Conservation (phyloP, 2,888 invertebrate genomes). For the Metopia argyrocephala region DNA sequence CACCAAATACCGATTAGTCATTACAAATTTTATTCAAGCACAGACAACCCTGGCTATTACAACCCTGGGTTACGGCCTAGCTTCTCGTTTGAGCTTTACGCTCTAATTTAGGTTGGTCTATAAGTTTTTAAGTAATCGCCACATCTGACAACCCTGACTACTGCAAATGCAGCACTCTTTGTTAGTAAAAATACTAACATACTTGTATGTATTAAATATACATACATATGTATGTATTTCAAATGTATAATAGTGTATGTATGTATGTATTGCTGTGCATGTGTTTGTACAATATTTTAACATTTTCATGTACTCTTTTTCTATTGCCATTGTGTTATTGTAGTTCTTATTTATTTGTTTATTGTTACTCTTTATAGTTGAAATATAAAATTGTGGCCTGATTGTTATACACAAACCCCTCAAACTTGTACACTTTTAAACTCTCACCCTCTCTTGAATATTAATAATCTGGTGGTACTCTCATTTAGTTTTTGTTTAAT, state of each 20-base stretch:
- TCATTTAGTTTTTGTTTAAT: background rate
- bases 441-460: background rate
- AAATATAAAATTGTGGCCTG: constrained; percentile 39
- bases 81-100: too few relatives aligned
- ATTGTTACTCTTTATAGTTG: constrained; percentile 55
- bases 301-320: constrained; percentile 40
- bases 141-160: too few relatives aligned
- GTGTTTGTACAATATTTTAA: constrained; percentile 20
- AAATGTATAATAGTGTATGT: background rate
- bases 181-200: background rate
- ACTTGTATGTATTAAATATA: background rate
- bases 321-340: background rate
- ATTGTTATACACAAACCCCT: constrained; percentile 4
- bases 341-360: constrained; percentile 1
- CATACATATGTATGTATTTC: background rate
- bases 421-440: background rate
- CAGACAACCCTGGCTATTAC: too few relatives aligned
- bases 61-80: too few relatives aligned
- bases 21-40: too few relatives aligned
- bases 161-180: too few relatives aligned
- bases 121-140: too few relatives aligned
- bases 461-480: background rate
- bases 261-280: background rate
- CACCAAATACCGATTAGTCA: too few relatives aligned
- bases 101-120: too few relatives aligned